A percentile compares a stretch with the other conserved stretches of the same genome.
Conservation (phyloP, 2,797 vertebrate genomes). For the Corythornis leucogaster region DNA sequence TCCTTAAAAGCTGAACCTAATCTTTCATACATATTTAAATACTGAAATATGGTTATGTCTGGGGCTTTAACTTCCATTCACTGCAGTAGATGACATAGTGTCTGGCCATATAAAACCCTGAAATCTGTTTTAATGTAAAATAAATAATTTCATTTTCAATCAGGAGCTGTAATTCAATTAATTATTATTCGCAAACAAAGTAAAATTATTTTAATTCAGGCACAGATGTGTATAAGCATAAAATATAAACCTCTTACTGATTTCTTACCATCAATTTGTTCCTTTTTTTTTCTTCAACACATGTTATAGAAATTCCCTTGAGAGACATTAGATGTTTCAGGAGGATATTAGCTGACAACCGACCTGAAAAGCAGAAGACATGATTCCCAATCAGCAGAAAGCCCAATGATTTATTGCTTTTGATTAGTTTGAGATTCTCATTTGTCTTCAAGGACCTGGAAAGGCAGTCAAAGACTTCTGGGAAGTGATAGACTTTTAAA, state of each 20-base stretch:
- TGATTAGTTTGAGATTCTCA: constrained; percentile 66
- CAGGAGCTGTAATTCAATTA: background rate
- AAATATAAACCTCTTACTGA: background rate
- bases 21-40: constrained; percentile 71
- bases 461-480: constrained; percentile 65
- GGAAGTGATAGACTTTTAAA: constrained; percentile 66
- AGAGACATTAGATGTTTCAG: constrained; percentile 45
- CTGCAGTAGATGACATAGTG: background rate
- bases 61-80: constrained; percentile 6
- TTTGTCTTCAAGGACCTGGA: constrained; percentile 68
- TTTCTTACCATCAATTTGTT: background rate
- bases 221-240: background rate
- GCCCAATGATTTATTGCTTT: constrained; percentile 65
- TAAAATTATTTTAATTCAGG: background rate
- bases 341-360: constrained; percentile 52
- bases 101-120: background rate
- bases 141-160: background rate
- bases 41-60: constrained; percentile 4
- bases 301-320: constrained; percentile 11
- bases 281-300: background rate
- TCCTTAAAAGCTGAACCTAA: constrained; percentile 48
- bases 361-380: constrained; percentile 50
- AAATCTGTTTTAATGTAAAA: background rate
- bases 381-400: constrained; percentile 65
- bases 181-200: background rate